A percentile compares a stretch with the other conserved stretches of the same genome.
Conservation (phyloP, 1,140 invertebrate genomes). For the Lucilia cuprina region DNA sequence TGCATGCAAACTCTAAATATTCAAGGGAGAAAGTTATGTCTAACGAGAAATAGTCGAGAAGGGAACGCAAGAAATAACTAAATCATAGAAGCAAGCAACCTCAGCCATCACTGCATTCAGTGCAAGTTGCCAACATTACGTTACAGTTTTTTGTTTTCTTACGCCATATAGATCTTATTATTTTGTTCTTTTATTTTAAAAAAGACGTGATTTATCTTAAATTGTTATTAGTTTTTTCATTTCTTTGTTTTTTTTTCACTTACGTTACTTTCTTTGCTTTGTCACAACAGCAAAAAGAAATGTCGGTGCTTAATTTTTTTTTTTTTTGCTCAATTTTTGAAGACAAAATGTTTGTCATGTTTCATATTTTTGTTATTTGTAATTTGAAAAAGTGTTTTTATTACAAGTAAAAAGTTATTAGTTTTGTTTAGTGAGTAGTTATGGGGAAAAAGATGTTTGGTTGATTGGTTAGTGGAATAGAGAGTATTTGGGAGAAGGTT, state of each 20-base stretch:
- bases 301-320: neutral
- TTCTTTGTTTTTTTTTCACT: too few species aligned
- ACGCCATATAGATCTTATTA: neutral
- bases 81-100: neutral
- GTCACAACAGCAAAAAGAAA: neutral
- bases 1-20: neutral
- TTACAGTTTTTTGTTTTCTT: neutral
- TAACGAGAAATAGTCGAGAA: neutral
- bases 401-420: neutral
- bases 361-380: neutral
- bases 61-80: neutral
- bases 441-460: neutral
- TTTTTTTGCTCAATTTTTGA: neutral
- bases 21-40: neutral
- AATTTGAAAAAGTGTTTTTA: neutral
- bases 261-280: neutral
- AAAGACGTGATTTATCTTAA: constrained; percentile 17
- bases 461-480: neutral
- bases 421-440: neutral
- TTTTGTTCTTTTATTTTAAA: neutral
- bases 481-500: neutral
- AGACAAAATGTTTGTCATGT: constrained; percentile 17
- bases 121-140: neutral
- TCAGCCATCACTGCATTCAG: neutral
- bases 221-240: constrained; percentile 15